These are phyloP conservation scores for Cygnus olor DNA, from an alignment of 2,797 vertebrate genomes.

Conservation along the genomic window DNA sequence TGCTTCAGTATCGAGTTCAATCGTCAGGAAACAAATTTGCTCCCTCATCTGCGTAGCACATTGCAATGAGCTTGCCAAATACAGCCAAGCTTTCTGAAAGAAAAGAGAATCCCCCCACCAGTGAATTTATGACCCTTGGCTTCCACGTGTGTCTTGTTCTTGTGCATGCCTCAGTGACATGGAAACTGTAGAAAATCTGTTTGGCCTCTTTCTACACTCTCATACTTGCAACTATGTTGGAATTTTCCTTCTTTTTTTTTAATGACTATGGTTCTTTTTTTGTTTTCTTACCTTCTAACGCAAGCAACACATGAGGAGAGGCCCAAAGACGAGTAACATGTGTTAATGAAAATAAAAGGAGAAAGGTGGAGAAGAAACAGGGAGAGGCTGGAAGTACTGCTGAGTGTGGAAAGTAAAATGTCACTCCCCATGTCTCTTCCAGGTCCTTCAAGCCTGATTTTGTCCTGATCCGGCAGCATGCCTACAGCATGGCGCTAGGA, in stretches of 20 bases:
- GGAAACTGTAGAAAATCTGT: constrained; percentile 55
- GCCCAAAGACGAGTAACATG: neutral
- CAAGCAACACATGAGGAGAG: neutral
- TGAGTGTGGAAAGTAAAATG: neutral
- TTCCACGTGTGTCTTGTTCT: neutral
- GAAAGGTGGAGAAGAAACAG: neutral
- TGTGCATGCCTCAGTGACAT: constrained; percentile 44
- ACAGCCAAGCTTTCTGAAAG: neutral
- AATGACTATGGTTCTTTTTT: neutral
- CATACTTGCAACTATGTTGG: neutral
- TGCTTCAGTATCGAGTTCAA: neutral
- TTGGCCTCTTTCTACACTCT: constrained; percentile 26
- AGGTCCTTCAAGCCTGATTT: constrained; percentile 97
- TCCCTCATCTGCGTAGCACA: constrained; percentile 49
- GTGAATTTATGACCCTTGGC: constrained; percentile 62
- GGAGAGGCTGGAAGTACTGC: neutral
- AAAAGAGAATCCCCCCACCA: constrained; percentile 38
- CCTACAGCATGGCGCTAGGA: constrained; percentile 94
- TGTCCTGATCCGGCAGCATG: constrained; percentile 91
- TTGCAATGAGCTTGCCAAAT: constrained; percentile 14
- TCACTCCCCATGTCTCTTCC: neutral
- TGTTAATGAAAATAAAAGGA: neutral
- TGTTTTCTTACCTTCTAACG: neutral
- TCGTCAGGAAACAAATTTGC: neutral
- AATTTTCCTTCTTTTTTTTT: constrained; percentile 17